Evolutionary conservation across 2,113 vertebrate species (phyloP).

Genomic region (Calypte anna): DNA sequence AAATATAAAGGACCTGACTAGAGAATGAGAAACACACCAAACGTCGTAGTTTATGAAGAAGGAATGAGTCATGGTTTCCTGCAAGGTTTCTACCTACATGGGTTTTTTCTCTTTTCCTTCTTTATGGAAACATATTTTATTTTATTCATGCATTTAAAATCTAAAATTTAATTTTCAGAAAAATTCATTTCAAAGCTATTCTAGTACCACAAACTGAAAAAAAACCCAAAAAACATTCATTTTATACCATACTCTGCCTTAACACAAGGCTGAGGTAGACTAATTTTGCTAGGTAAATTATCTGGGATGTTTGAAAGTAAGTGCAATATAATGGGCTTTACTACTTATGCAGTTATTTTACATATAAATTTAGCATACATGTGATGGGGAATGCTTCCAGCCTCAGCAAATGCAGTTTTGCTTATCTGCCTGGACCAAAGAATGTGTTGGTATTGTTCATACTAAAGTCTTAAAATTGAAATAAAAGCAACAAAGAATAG

Average conservation of each 20-base stretch:
- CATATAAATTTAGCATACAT: neutral
- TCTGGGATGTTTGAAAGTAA: neutral
- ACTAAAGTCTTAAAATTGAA: neutral
- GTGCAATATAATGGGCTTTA: neutral
- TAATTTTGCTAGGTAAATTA: neutral
- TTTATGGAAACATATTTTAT: neutral
- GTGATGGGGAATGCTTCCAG: neutral
- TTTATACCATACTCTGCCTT: neutral
- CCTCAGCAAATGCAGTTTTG: neutral
- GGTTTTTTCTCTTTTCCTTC: neutral
- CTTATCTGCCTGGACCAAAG: neutral
- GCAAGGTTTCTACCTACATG: neutral
- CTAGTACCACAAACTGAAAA: neutral
- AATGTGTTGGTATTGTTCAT: neutral
- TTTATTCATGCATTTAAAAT: neutral
- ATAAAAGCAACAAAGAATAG: neutral
- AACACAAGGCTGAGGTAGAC: neutral
- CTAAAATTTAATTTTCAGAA: neutral
- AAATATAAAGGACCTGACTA: neutral
- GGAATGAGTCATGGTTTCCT: neutral
- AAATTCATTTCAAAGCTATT: neutral
- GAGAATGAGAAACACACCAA: neutral
- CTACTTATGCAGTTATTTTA: neutral
- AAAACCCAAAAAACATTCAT: neutral
- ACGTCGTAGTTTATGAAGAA: slow-evolving; percentile 12